A percentile compares a stretch with the other conserved stretches of the same genome.
These are phyloP conservation scores for Oreochromis niloticus DNA, from an alignment of 2,113 vertebrate species.

Conservation along the genomic window DNA sequence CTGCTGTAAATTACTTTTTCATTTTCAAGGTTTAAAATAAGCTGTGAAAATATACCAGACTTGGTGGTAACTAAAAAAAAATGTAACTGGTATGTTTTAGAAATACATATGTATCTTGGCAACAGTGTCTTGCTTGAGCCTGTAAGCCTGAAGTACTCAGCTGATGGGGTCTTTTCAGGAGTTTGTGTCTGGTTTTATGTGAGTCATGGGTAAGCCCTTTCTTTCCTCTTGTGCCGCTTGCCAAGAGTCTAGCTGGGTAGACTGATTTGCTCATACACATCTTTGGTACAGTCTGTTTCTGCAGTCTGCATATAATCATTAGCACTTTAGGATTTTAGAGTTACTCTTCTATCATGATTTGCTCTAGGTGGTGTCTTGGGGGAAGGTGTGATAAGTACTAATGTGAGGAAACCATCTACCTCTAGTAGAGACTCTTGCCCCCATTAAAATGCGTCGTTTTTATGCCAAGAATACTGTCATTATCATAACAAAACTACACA, in stretches of 20 bases:
- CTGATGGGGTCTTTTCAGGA: not conserved
- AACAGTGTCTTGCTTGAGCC: not conserved
- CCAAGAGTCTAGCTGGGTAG: not conserved
- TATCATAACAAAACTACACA: slow-evolving; percentile 15
- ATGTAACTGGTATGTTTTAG: not conserved
- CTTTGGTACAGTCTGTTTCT: not conserved
- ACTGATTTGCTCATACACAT: not conserved
- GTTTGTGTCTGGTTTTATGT: not conserved
- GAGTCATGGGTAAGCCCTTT: not conserved
- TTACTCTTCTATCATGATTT: not conserved
- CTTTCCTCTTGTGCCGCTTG: not conserved
- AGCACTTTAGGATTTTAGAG: not conserved
- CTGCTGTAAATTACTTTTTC: not conserved
- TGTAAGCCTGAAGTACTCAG: not conserved
- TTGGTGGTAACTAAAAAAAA: not conserved
- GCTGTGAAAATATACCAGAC: not conserved
- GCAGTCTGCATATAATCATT: not conserved
- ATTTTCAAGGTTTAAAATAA: not conserved
- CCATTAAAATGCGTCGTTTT: slow-evolving; percentile 1
- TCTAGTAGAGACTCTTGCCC: not conserved
- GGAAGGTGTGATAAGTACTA: not conserved
- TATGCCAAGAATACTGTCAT: slow-evolving; percentile 18
- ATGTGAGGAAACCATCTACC: not conserved
- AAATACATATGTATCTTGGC: not conserved
- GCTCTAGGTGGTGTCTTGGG: not conserved